Evolutionary conservation across 2,888 invertebrate genomes (phyloP).

Genomic region (Hartigia nigra): DNA sequence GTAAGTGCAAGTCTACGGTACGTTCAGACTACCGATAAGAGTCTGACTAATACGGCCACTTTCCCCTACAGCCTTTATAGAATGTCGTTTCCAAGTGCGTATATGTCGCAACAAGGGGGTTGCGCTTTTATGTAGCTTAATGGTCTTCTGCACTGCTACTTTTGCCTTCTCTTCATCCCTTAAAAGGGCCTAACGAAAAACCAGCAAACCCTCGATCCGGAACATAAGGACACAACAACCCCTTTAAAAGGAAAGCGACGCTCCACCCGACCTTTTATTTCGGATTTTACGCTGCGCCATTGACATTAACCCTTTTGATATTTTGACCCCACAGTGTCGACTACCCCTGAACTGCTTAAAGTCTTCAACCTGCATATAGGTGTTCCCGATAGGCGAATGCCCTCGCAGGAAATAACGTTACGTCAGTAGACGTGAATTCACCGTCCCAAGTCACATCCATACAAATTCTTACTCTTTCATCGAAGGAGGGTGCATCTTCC

Average conservation of each 20-base stretch:
- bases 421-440: not conserved
- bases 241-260: not conserved
- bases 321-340: not conserved
- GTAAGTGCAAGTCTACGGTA: not conserved
- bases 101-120: slow-evolving; percentile 21
- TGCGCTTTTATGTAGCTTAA: slow-evolving; percentile 46
- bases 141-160: slow-evolving; percentile 18
- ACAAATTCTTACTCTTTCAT: not conserved
- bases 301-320: not conserved
- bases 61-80: not conserved
- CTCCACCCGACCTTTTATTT: not conserved
- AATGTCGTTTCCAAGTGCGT: not conserved
- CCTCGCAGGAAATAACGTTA: not conserved
- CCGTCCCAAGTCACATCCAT: not conserved
- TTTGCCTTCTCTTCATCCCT: not conserved
- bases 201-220: not conserved
- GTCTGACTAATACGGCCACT: not conserved
- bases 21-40: not conserved
- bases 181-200: not conserved
- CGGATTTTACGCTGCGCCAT: not conserved
- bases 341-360: not conserved
- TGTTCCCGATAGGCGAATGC: not conserved
- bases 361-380: not conserved
- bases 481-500: too few species aligned
- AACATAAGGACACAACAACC: not conserved